Evolutionary conservation across 2,797 vertebrate species (phyloP), one percentile per base, ranked within the genome.

Genomic region (Cynopterus sphinx): DNA sequence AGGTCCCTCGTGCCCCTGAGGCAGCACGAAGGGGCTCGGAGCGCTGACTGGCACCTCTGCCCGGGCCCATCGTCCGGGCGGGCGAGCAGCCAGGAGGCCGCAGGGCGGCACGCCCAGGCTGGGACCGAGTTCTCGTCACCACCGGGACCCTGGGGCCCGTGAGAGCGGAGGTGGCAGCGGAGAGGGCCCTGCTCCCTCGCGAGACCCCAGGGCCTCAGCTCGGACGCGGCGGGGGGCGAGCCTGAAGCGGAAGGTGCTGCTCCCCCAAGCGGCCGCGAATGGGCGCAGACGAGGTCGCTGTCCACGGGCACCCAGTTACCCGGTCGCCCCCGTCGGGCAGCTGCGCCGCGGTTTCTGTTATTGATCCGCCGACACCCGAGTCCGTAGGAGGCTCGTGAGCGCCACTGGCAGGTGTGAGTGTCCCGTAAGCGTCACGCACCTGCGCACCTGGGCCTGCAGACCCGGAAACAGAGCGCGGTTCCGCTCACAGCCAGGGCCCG

Each of bases 171-270:
- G 12, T 46, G 26, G 22, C 49, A 16, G 49, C 15, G 5, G 15
- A 59, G n/a, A 21, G 1, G n/a, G 12, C 19, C 13, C 31, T 1
- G 0, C 1, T n/a, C 49, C 17, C n/a, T 5, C 26, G 10, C 26
- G 10, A 53, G 73, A 41, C 33, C 79, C 12, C 13, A 55, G 43
- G 41, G 63, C 13, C 24, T 71, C 7, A 1, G 46, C 57, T 77
- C 33, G 36, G 83, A 51, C 8, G 0, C 0, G 12, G 22, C 6
- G 4, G 36, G 6, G 9, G 33, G n/a, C 15, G 24, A 49, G 49
- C 49, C 49, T 17, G 2, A 22, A 22, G 39, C 15, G 61, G 83
- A 79, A n/a, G 0, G 46, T 36, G 24, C 41, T 26, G 2, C 24
- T 63, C 31, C 9, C 36, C 7, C 59, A 57, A 24, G 26, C 36